These are phyloP conservation scores for Peromyscus polionotus DNA, from an alignment of 2,113 vertebrate species.

Conservation along the genomic window DNA sequence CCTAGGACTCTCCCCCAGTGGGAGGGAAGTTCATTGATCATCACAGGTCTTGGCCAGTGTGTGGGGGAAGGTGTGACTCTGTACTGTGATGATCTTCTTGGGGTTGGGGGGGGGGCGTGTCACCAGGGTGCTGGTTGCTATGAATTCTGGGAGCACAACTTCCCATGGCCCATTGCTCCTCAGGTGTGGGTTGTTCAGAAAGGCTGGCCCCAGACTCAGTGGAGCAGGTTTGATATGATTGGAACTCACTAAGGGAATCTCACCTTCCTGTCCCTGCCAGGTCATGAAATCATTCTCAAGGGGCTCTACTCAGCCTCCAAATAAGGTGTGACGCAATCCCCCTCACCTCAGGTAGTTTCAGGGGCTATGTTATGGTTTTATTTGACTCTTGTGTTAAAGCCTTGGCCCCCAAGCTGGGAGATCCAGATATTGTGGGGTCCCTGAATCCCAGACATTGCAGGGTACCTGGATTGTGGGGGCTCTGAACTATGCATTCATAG, in stretches of 20 bases:
- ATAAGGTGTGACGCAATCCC: neutral
- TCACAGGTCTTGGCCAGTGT: accelerated
- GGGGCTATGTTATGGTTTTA: neutral
- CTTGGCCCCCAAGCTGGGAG: neutral
- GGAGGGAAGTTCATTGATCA: neutral
- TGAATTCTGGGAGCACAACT: neutral
- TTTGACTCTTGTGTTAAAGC: neutral
- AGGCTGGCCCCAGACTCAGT: accelerated
- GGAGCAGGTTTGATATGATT: neutral
- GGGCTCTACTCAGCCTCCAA: neutral
- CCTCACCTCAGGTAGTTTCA: neutral
- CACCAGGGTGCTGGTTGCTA: neutral
- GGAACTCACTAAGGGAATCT: too few relatives aligned
- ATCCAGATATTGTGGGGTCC: neutral
- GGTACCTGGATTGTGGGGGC: neutral
- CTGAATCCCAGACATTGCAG: neutral
- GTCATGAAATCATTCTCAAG: neutral
- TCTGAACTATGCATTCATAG: neutral
- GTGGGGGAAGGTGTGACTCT: neutral
- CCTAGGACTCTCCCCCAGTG: neutral
- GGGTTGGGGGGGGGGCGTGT: neutral
- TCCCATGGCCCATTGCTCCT: neutral
- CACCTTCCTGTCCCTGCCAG: neutral
- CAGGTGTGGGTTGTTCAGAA: accelerated
- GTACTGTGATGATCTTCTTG: neutral